Evolutionary conservation across 2,113 vertebrate genomes (phyloP).

Genomic region (Periophthalmodon schlosseri): DNA sequence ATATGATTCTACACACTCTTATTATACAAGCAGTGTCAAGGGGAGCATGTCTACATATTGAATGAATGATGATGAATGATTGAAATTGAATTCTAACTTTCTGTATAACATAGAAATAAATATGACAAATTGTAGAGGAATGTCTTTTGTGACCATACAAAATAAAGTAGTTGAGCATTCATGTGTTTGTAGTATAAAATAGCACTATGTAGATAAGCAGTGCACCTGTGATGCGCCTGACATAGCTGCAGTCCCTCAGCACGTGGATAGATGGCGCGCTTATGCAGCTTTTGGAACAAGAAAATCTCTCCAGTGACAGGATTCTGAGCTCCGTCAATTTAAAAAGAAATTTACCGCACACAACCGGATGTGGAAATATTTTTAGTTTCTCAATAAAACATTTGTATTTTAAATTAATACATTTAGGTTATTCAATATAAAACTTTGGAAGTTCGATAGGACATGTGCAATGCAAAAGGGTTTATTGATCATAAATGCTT

Average conservation of each 20-base stretch:
- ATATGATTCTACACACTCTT: not conserved
- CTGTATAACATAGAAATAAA: not conserved
- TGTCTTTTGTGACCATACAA: not conserved
- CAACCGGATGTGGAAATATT: slow-evolving; percentile 13
- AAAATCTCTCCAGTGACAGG: slow-evolving; percentile 32
- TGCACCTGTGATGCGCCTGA: not conserved
- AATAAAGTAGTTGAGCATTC: not conserved
- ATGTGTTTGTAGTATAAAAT: not conserved
- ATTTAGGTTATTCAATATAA: too few relatives aligned
- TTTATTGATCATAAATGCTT: too few relatives aligned
- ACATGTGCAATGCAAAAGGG: too few relatives aligned
- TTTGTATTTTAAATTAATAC: not conserved
- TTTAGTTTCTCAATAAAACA: slow-evolving; percentile 25
- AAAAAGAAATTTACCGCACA: not conserved
- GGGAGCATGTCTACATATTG: not conserved
- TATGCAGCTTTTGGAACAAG: slow-evolving; percentile 35
- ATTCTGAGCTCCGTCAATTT: slow-evolving; percentile 2
- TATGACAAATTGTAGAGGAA: not conserved
- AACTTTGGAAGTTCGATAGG: too few relatives aligned
- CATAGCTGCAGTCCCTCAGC: too few relatives aligned
- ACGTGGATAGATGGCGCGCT: slow-evolving; percentile 29
- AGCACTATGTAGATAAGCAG: too few relatives aligned
- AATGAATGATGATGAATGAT: not conserved
- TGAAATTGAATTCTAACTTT: not conserved
- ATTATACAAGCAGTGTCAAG: not conserved